Evolutionary conservation across 2,113 vertebrate genomes (phyloP), one percentile per base, ranked within the genome.

Genomic region (Lophochroa leadbeateri): DNA sequence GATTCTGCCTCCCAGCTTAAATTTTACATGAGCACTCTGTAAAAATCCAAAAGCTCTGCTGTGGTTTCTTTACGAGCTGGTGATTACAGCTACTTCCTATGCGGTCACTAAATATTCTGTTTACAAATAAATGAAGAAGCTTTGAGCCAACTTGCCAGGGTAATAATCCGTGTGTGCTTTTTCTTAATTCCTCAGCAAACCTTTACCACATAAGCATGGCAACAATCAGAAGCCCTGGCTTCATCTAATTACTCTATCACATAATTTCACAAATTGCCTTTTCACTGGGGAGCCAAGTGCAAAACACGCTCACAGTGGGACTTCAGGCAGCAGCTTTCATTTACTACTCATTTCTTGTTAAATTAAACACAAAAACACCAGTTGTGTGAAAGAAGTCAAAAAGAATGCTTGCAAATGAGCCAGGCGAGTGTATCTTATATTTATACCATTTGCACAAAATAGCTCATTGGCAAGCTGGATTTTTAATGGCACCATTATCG

Each of bases 231-330:
- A 98, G 97, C 97, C 98, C 98, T 97, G 98, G 98, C 98, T 99
- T 98, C 98, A 98, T 99, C 99, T 99, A 99, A 99, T 99, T 99
- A 99, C 99, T 99, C 98, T 98, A 99, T 99, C 99, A 99, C 99
- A 98, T 99, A 98, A 99, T 99, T 99, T 99, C 98, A 99, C 99
- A 99, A 99, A 99, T 99, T 99, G 98, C 98, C 98, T 99, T 99
- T 99, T 99, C 99, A 99, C 98, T 98, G 98, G 99, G 99, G 99
- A 99, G 98, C 98, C 98, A 98, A 98, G 99, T 99, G 99, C 98
- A 98, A 99, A 99, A 99, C 98, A 98, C 94, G 96, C 98, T 98
- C 98, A 98, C 98, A 98, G 98, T 99, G 98, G 98, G 98, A 99
- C 98, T 98, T 98, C 98, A 98, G 98, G 98, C 98, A 98, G 98